These are phyloP conservation scores for Bradypodion pumilum DNA, from an alignment of 2,797 vertebrate genomes.

Conservation along the genomic window DNA sequence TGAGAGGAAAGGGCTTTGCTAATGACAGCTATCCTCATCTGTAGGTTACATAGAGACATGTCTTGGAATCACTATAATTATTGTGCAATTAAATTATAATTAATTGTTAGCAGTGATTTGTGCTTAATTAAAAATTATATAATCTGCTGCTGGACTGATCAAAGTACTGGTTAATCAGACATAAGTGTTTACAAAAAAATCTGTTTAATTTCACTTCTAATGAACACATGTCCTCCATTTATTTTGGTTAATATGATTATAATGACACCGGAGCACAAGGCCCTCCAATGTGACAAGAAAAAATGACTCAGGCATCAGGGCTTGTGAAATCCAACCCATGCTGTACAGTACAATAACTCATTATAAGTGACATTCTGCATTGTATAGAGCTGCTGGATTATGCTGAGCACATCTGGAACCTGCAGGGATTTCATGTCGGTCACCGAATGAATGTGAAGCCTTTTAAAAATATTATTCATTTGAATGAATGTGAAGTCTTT, in stretches of 20 bases:
- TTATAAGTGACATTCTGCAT: slow-evolving; percentile 15
- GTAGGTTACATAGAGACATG: no score
- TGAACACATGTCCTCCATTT: not conserved
- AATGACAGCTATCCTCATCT: no score
- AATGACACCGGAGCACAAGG: slow-evolving; percentile 1
- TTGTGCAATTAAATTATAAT: no score
- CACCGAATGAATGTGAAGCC: not conserved
- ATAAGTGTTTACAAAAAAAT: not conserved
- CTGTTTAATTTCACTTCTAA: not conserved
- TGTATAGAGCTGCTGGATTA: not conserved
- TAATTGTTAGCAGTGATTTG: no score
- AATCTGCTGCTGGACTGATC: not conserved
- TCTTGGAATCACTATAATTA: no score
- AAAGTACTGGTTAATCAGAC: not conserved
- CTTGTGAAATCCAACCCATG: not conserved
- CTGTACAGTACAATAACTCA: slow-evolving; percentile 20
- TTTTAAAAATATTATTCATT: not conserved
- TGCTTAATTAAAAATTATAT: no score
- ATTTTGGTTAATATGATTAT: not conserved
- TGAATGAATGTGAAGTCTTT: not conserved
- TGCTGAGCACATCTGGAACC: not conserved
- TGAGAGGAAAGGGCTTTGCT: no score
- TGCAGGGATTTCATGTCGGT: not conserved
- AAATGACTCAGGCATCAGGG: not conserved
- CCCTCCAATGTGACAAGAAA: slow-evolving; percentile 16